Evolutionary conservation across 1,140 invertebrate species (phyloP), one percentile per base, ranked within the genome.

Genomic region (Meloidogyne hapla): DNA sequence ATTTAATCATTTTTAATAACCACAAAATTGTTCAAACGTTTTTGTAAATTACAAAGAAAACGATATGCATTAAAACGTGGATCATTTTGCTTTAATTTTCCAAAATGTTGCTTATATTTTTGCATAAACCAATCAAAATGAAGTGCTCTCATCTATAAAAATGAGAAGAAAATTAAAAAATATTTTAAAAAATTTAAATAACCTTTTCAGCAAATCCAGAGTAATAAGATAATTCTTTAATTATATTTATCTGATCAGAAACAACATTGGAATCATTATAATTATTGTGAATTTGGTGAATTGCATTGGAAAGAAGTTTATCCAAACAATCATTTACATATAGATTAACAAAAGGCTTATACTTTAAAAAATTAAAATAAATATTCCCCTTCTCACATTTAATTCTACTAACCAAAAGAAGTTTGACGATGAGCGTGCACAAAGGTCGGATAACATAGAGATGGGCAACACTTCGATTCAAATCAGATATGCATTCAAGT

Each of bases 391-490:
- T n/a, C n/a, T n/a, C n/a, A n/a, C n/a, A 68, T 40, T 23, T 68
- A 40, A 33, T 21, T 70, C 38, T 13, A 12, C 15, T 18, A 33
- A 73, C 71, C 71, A 23, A 63, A 61, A 73, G 71, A n/a, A 64
- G 21, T 64, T 73, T 73, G 48, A 73, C 48, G n/a, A 73, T 12
- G 28, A 73, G 26, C 18, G 61, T 33, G 21, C 71, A 73, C 15
- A 73, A 64, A 64, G 71, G 71, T n/a, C 71, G 61, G 6, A 64
- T 73, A 21, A 73, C 71, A 38, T 64, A 73, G 48, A 73, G 71
- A 33, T 73, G 71, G 48, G 71, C 71, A 18, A 63, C 71, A n/a
- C 71, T 73, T 73, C 71, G 48, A 61, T 73, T 73, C 13, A 73
- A 23, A 23, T 73, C 45, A 6, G 40, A 38, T 28, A 73, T 28